Base-by-base conservation (phyloP, 2,797 vertebrate species). In the Notolabrus celidotus region DNA sequence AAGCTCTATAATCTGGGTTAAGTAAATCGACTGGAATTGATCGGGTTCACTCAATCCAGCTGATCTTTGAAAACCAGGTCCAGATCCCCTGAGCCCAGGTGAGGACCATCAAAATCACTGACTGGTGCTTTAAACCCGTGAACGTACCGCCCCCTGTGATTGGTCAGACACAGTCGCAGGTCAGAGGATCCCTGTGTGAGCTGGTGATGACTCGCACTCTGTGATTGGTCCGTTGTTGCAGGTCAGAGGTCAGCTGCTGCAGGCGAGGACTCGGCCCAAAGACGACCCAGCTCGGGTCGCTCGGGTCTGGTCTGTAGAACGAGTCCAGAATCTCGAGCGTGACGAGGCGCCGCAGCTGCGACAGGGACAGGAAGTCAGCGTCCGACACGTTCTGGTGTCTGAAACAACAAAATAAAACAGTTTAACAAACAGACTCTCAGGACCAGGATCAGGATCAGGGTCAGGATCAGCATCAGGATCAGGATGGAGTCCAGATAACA, bases 291-390 rank as follows among this genome's bases (percentile, higher is more conserved):
- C 43, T 56, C 0, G 58, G 83, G 16, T 84, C 71, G 0, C 7
- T 16, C 0, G 72, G 64, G 42, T 86, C 56, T 0, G 87, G 85
- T 42, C 67, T 68, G 67, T 83, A 46, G 67, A 47, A 89, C 0
- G 78, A 52, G 10, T 89, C 87, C 52, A 89, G 54, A 42, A 89
- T 19, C 51, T 89, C 78, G 17, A 87, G 43, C 0, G 62, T 77
- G 39, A 71, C 0, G 0, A 86, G 78, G 5, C 0, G 39, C 67
- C n/a, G 60, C 46, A 89, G 80, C 9, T 52, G 59, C 14, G 60
- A 69, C 49, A 87, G 61, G 12, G 2, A 1, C 46, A 87, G 58
- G 49, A 89, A 83, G 71, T 87, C 87, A 0, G 16, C 16, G 3
- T 86, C 82, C 0, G 73, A 69, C 1, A 87, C 66, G 0, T 75